A percentile compares a stretch with the other conserved stretches of the same genome.
Conservation (phyloP, 1,140 invertebrate species). For the Drosophila rhopaloa region DNA sequence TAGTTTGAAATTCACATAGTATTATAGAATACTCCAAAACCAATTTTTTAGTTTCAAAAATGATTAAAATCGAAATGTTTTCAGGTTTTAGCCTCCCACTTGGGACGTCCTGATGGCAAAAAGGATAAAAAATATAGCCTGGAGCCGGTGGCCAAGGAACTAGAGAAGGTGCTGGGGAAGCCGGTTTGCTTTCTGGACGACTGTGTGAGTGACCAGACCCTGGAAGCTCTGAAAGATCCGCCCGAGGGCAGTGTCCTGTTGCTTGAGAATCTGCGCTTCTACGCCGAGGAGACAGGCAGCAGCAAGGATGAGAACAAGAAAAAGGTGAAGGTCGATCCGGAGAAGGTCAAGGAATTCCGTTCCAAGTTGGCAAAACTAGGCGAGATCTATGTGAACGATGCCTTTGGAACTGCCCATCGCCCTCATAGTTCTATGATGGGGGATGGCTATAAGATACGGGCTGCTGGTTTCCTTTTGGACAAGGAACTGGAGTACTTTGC, state of each 20-base stretch:
- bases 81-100: slow-evolving; percentile 95
- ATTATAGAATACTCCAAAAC: neutral
- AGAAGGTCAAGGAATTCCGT: slow-evolving; percentile 92
- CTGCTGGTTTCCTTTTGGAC: slow-evolving; percentile 97
- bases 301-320: slow-evolving; percentile 93
- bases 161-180: slow-evolving; percentile 93
- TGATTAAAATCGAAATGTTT: too few relatives aligned
- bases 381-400: slow-evolving; percentile 99
- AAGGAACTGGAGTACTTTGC: slow-evolving; percentile 99
- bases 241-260: slow-evolving; percentile 94
- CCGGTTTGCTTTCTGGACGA: slow-evolving; percentile 95
- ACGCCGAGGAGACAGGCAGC: slow-evolving; percentile 99
- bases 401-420: slow-evolving; percentile 99
- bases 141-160: slow-evolving; percentile 95
- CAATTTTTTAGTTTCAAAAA: too few relatives aligned
- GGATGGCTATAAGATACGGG: slow-evolving; percentile 93
- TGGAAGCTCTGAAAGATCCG: slow-evolving; percentile 94
- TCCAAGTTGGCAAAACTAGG: slow-evolving; percentile 95
- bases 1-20: too few relatives aligned
- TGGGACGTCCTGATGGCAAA: slow-evolving; percentile 97
- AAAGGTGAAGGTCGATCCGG: slow-evolving; percentile 88
- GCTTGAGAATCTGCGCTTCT: slow-evolving; percentile 98
- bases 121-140: slow-evolving; percentile 94
- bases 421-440: slow-evolving; percentile 98
- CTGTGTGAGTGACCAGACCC: slow-evolving; percentile 96